These are phyloP conservation scores for Balaeniceps rex DNA, from an alignment of 2,113 vertebrate species.

Conservation along the genomic window DNA sequence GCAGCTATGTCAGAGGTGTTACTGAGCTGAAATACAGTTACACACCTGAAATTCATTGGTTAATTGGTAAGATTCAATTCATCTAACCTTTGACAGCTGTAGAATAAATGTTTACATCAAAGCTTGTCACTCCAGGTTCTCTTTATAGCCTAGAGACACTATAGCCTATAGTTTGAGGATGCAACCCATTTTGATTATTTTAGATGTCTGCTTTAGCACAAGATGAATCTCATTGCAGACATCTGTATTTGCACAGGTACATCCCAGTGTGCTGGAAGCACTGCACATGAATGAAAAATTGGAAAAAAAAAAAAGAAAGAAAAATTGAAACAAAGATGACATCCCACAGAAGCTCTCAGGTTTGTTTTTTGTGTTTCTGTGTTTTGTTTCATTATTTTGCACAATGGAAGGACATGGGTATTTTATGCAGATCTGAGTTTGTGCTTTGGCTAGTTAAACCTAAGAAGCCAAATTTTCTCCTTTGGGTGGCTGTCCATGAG, in stretches of 20 bases:
- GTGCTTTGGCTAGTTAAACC: not conserved
- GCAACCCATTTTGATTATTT: not conserved
- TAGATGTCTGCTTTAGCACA: not conserved
- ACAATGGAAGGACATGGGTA: not conserved
- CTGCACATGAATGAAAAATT: not conserved
- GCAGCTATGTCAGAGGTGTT: not conserved
- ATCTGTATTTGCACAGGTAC: not conserved
- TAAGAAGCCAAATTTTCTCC: not conserved
- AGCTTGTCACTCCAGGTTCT: not conserved
- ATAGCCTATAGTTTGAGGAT: not conserved
- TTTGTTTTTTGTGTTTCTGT: not conserved
- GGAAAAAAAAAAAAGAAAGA: not conserved
- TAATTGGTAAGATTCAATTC: not conserved
- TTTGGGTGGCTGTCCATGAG: not conserved
- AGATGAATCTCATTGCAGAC: not conserved
- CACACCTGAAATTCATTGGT: not conserved
- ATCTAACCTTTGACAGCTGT: not conserved
- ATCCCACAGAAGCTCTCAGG: not conserved
- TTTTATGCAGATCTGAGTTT: not conserved
- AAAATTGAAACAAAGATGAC: not conserved
- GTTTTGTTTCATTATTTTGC: not conserved
- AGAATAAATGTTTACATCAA: not conserved
- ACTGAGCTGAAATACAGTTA: not conserved
- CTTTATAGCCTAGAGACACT: not conserved
- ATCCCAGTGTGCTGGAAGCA: not conserved